Evolutionary conservation across 2,888 invertebrate species (phyloP).

Genomic region (Dromius quadrimaculatus): DNA sequence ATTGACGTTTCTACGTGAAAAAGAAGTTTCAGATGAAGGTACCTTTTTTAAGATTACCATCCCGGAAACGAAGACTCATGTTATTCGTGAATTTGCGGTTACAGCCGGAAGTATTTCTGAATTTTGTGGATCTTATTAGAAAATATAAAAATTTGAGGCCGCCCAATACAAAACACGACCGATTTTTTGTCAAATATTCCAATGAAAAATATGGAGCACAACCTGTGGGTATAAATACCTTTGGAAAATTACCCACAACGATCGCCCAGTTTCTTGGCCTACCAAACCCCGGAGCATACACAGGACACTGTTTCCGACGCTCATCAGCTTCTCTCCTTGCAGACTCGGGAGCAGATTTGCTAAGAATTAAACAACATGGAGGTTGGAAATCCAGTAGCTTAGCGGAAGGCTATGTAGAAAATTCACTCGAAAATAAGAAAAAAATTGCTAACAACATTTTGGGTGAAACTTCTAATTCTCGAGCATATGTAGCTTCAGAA

Average conservation of each 20-base stretch:
- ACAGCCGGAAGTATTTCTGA: constrained; percentile 8
- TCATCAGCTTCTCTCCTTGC: too few relatives aligned
- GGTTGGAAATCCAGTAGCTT: too few relatives aligned
- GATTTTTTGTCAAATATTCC: constrained; percentile 13
- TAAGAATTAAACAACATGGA: too few relatives aligned
- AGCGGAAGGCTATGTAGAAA: too few relatives aligned
- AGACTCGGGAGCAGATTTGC: too few relatives aligned
- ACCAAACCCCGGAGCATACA: too few relatives aligned
- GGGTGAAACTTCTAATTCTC: too few relatives aligned
- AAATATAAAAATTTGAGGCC: constrained; percentile 18
- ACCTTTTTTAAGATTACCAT: constrained; percentile 25
- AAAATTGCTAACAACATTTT: too few relatives aligned
- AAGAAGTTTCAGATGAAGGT: constrained; percentile 28
- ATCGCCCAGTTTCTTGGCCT: constrained; percentile 30
- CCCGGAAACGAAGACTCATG: constrained; percentile 19
- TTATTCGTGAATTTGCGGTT: constrained; percentile 20
- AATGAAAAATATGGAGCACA: constrained; percentile 20
- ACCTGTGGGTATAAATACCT: constrained; percentile 23
- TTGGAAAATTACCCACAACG: constrained; percentile 22
- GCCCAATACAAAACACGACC: constrained; percentile 15
- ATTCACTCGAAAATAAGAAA: too few relatives aligned
- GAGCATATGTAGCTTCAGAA: too few relatives aligned
- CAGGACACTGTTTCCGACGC: too few relatives aligned
- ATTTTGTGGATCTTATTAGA: constrained; percentile 31
- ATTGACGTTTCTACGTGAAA: constrained; percentile 19